These are phyloP conservation scores for Cotesia chilonis DNA, from an alignment of 1,140 invertebrate genomes.

Conservation along the genomic window DNA sequence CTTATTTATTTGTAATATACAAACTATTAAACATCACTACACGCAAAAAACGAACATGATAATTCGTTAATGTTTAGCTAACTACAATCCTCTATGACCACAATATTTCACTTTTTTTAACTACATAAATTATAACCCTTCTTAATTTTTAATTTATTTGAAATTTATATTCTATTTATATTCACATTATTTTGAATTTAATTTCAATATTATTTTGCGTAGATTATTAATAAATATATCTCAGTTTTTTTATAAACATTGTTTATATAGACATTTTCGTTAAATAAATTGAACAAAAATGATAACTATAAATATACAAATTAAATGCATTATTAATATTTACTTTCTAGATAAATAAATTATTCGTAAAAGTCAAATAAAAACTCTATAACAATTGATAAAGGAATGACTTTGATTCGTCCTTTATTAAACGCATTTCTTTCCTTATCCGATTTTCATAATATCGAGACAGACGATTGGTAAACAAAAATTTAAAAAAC, in stretches of 20 bases:
- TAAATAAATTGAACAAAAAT: background rate
- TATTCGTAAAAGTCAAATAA: background rate
- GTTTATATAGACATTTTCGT: constrained; percentile 18
- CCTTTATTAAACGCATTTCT: constrained; percentile 29
- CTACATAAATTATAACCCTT: constrained; percentile 2
- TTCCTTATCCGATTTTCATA: constrained; percentile 42
- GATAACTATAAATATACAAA: constrained; percentile 13
- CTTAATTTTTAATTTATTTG: constrained; percentile 12
- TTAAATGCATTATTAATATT: background rate
- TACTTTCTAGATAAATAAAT: constrained; percentile 2
- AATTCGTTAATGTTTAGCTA: background rate
- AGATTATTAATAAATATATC: constrained; percentile 57
- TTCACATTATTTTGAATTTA: constrained; percentile 32
- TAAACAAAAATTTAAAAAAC: constrained; percentile 47
- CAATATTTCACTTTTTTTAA: background rate
- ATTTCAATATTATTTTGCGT: constrained; percentile 11
- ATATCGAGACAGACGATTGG: constrained; percentile 49
- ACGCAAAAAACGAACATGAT: constrained; percentile 14
- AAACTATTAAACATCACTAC: constrained; percentile 5
- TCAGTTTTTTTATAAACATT: constrained; percentile 51
- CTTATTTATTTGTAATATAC: constrained; percentile 21
- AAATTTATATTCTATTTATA: constrained; percentile 25
- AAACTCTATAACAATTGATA: background rate
- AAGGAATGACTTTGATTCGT: constrained; percentile 42
- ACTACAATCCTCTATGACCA: background rate